Percentiles rank a stretch among this genome's conserved stretches.
Conservation (phyloP, 2,113 vertebrate genomes). For the Numenius arquata region DNA sequence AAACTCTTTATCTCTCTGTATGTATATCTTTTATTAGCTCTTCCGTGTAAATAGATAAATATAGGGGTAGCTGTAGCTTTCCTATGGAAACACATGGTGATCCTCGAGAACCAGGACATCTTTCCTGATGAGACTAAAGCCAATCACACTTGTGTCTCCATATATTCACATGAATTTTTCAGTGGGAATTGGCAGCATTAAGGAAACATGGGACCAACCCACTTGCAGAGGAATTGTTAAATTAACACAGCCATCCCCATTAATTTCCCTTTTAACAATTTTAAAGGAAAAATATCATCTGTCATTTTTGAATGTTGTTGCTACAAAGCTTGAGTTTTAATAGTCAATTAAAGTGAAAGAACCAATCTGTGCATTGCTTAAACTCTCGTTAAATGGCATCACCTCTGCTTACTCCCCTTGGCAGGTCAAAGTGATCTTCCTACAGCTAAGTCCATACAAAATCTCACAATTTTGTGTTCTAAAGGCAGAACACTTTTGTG, state of each 20-base stretch:
- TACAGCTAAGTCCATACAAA: not conserved
- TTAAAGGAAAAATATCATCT: not conserved
- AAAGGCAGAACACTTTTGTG: not conserved
- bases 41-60: not conserved
- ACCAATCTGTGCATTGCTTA: not conserved
- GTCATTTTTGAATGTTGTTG: not conserved
- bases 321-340: not conserved
- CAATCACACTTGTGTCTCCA: fast-evolving
- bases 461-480: not conserved
- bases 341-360: not conserved
- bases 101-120: not conserved
- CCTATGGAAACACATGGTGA: fast-evolving
- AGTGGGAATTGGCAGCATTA: not conserved
- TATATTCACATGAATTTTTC: not conserved
- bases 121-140: not conserved
- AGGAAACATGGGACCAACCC: no score
- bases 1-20: not conserved
- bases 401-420: not conserved
- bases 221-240: not conserved
- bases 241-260: not conserved
- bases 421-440: not conserved
- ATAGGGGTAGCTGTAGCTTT: not conserved
- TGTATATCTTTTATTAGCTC: not conserved
- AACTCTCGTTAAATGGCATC: not conserved
- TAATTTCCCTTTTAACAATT: not conserved